Conservation (phyloP, 53 echinoderm and acorn worm genomes). For the Hippasteria phrygiana region DNA sequence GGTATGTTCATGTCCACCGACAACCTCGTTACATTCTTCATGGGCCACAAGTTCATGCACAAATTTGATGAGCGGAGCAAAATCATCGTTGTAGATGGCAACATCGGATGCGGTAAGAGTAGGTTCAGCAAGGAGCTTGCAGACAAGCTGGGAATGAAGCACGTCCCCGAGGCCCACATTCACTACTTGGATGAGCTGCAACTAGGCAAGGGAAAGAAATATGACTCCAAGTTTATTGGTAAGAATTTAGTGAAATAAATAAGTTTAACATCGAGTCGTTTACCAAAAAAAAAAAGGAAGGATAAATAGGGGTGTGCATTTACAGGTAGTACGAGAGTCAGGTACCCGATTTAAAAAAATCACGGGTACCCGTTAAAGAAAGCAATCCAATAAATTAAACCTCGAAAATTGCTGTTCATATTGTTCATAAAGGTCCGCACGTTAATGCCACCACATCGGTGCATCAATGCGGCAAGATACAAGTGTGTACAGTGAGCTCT, state of each 20-base stretch:
- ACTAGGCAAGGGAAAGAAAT: constrained; percentile 80
- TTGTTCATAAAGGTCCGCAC: too few relatives aligned
- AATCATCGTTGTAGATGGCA: constrained; percentile 92
- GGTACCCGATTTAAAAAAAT: too few relatives aligned
- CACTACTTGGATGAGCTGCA: constrained; percentile 84
- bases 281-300: too few relatives aligned
- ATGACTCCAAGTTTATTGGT: constrained; percentile 86
- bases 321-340: too few relatives aligned
- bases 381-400: too few relatives aligned
- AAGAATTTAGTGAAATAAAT: background rate
- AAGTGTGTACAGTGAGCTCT: too few relatives aligned
- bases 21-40: constrained; percentile 56
- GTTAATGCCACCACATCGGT: too few relatives aligned
- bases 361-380: too few relatives aligned
- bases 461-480: too few relatives aligned
- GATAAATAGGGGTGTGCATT: too few relatives aligned
- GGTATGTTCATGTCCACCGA: constrained; percentile 11
- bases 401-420: too few relatives aligned
- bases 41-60: constrained; percentile 85
- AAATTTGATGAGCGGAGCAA: constrained; percentile 91
- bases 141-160: constrained; percentile 82
- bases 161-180: constrained; percentile 84
- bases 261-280: too few relatives aligned
- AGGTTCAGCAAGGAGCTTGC: constrained; percentile 80
- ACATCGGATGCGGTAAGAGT: constrained; percentile 89